These are phyloP conservation scores for Urophycis tenuis DNA, from an alignment of 2,797 vertebrate species.

Conservation along the genomic window DNA sequence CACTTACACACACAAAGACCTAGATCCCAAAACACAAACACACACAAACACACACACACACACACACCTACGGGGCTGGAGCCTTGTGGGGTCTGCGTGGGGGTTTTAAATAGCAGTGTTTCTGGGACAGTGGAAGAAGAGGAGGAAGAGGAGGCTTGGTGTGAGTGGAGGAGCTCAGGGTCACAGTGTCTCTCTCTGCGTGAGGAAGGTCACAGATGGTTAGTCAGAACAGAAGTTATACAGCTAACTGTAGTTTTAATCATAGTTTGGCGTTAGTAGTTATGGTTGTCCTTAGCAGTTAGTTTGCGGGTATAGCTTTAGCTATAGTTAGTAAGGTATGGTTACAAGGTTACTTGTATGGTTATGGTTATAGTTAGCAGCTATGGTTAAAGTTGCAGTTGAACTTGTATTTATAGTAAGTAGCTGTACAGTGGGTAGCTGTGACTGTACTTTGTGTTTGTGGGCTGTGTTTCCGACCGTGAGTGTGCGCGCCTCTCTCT, in stretches of 20 bases:
- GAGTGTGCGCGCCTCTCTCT: background rate
- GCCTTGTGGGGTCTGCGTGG: slow-evolving; percentile 13
- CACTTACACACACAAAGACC: too few relatives aligned
- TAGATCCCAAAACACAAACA: too few relatives aligned
- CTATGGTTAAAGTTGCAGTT: slow-evolving; percentile 35
- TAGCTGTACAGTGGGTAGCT: background rate
- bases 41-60: background rate
- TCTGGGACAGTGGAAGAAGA: slow-evolving; percentile 22
- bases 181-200: slow-evolving; percentile 19
- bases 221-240: background rate
- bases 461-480: background rate
- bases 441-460: background rate
- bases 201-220: slow-evolving; percentile 26
- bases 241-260: background rate
- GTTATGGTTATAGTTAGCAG: background rate
- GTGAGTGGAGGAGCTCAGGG: slow-evolving; percentile 20
- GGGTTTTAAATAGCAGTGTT: slow-evolving; percentile 61
- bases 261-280: background rate
- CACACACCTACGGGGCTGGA: slow-evolving; percentile 56
- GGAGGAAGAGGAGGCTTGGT: background rate
- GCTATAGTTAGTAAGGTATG: too few relatives aligned
- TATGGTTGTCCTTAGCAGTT: too few relatives aligned
- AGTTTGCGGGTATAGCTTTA: background rate
- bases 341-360: too few relatives aligned
- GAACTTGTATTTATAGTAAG: background rate